phyloP scores from a whole-genome alignment of 2,113 vertebrate species.

The Ceuthmochares aereus region DNA sequence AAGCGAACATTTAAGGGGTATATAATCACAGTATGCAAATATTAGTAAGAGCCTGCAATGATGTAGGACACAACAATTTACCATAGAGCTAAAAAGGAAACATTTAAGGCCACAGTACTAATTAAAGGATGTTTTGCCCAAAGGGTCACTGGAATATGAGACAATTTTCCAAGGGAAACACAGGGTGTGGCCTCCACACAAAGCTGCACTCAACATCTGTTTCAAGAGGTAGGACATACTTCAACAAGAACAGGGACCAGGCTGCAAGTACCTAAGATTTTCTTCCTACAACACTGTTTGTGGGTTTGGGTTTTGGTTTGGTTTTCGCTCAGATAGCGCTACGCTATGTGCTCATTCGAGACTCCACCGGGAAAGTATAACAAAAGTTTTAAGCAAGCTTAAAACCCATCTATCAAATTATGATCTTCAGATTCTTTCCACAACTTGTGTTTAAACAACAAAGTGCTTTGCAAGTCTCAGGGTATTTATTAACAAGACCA shows the following conservation, averaged over 20 bases:
- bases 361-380: background rate
- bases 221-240: conserved; percentile 16
- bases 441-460: conserved; percentile 4
- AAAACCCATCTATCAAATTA: background rate
- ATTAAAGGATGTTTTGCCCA: conserved; percentile 53
- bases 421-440: background rate
- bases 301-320: background rate
- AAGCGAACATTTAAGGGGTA: conserved; percentile 8
- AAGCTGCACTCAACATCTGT: conserved; percentile 30
- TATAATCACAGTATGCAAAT: conserved; percentile 46
- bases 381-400: background rate
- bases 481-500: conserved; percentile 36
- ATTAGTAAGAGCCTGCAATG: background rate
- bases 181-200: conserved; percentile 24
- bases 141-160: conserved; percentile 55
- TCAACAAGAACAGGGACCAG: background rate
- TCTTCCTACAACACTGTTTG: background rate
- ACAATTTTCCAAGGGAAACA: conserved; percentile 69
- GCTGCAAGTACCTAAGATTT: background rate
- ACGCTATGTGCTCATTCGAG: background rate
- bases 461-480: background rate
- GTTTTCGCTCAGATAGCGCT: background rate
- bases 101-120: conserved; percentile 32
- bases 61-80: background rate
- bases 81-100: conserved; percentile 48